Base-by-base conservation (phyloP, 1,140 invertebrate species). In the Drosophila littoralis region DNA sequence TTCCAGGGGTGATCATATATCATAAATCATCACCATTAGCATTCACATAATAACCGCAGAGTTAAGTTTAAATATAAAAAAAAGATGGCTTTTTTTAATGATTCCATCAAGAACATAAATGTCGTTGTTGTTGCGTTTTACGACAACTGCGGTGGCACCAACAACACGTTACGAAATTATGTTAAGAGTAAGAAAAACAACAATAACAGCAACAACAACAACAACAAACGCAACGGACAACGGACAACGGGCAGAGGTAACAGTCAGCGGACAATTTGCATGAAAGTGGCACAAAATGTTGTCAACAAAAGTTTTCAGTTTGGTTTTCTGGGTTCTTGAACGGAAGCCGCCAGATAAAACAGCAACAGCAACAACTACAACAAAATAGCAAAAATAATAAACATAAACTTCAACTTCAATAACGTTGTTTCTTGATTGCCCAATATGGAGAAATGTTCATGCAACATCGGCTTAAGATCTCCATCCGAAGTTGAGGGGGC, bases 231-330 rank as follows among this genome's bases (percentile, higher is more conserved):
- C 35, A 59, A 58, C 15, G 13, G 13, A 50, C 17, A 48, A 54
- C n/a, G 12, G 33, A 10, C 15, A 65, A 69, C 66, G 51, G 69
- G n/a, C 60, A 55, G 51, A 52, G 77, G 63, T 46, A 77, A 64
- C 58, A 40, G 71, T 64, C 79, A 75, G 63, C 74, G 63, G 42
- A 67, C 77, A 78, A 88, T 88, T 88, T 88, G 84, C 83, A 88
- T 89, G 77, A 83, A 88, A 88, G 84, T 89, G 84, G 83, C 83
- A 88, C 84, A 78, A 69, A 80, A 45, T 68, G 77, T 72, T 82
- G 77, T 78, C 75, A 77, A 76, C 63, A 33, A 66, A 50, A 61
- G 52, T 68, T 69, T 78, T 71, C n/a, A 54, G 61, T 50, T 70
- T 75, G 55, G 48, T 69, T 70, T 75, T 72, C 66, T 65, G 64